Evolutionary conservation across 2,797 vertebrate species (phyloP), one percentile per base, ranked within the genome.

Genomic region (Myotis planiceps): DNA sequence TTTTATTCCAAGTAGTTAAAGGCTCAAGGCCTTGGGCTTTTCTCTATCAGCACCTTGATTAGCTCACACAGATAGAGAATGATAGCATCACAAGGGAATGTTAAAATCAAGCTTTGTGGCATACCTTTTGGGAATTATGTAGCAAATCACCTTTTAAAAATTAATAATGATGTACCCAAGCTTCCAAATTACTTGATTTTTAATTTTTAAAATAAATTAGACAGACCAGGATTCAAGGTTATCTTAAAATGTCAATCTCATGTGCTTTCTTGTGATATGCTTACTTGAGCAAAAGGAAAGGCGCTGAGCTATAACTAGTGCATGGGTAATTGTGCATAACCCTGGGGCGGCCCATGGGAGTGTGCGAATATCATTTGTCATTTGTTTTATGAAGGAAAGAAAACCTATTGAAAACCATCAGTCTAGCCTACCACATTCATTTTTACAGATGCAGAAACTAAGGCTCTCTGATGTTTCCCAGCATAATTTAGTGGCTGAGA

Each of bases 171-270:
- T 92, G 14, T n/a, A 87, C 23, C 27, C 42, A 94, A 78, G 19
- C 63, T 86, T 72, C 71, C 75, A 90, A 96, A 92, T 87, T 72
- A 95, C 95, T 95, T 96, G 45, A 32, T 53, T 84, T 92, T 88
- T 51, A 86, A 69, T 82, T 69, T 95, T 96, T 79, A 29, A 92
- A 81, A 88, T 72, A 88, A 90, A 88, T 93, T 85, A 90, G 92
- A 92, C 49, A 63, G 53, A 80, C 69, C 6, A 55, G 39, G 42
- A 92, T 72, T 82, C 74, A 96, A 92, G 71, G 42, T 91, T 80
- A 93, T 94, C 79, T 75, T 71, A 60, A 96, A 95, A 93, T 82
- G 84, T 60, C 87, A 82, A 0, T 79, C 66, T 95, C 68, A 55
- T 34, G 23, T 58, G 63, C 49, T 94, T 93, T 79, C 45, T n/a